Evolutionary conservation across 2,797 vertebrate species (phyloP).

Genomic region (Phaenicophaeus curvirostris): DNA sequence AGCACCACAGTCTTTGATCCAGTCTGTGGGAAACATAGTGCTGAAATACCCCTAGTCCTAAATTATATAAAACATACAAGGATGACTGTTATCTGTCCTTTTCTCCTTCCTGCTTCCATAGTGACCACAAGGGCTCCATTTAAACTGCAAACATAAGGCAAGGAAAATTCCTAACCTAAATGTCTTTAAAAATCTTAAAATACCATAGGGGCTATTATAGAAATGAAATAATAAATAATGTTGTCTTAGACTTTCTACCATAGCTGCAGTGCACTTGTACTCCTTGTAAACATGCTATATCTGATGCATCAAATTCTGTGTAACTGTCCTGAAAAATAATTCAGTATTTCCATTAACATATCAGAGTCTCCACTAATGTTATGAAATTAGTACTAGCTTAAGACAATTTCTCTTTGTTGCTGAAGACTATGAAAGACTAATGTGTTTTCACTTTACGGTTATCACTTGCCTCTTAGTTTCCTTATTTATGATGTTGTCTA

Average conservation of each 20-base stretch:
- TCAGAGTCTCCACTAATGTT: background rate
- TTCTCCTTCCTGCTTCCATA: background rate
- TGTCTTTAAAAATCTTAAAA: background rate
- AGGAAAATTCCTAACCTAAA: background rate
- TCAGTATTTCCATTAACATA: background rate
- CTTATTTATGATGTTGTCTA: background rate
- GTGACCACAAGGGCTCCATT: background rate
- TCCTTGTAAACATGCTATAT: background rate
- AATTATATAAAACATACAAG: background rate
- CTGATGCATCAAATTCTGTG: background rate
- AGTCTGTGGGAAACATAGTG: background rate
- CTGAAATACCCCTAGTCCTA: background rate
- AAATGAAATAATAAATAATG: background rate
- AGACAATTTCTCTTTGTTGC: background rate
- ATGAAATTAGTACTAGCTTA: background rate
- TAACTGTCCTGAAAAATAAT: background rate
- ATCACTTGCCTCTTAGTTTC: background rate
- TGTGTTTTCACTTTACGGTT: background rate
- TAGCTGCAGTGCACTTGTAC: background rate
- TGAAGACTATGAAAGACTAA: background rate
- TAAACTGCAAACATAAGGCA: background rate
- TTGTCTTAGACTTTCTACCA: background rate
- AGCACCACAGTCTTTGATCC: slow-evolving; percentile 33
- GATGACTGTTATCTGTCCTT: background rate
- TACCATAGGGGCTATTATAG: fast-evolving